Percentiles rank a stretch among this genome's conserved stretches.
phyloP scores from a whole-genome alignment of 2,113 vertebrate species.

The Sarotherodon lohbergeri region DNA sequence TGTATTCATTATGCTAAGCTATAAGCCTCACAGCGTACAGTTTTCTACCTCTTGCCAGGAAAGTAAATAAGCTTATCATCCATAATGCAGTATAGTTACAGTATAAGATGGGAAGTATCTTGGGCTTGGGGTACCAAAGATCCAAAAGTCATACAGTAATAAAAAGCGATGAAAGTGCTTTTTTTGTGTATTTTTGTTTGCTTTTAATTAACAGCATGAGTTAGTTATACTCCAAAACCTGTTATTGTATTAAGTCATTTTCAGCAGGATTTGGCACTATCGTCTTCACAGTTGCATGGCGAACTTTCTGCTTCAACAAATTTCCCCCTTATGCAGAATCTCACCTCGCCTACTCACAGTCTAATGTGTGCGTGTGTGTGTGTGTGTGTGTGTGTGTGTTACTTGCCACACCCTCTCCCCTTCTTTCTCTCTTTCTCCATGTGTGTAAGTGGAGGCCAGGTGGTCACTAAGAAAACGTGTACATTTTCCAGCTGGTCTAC shows the following conservation, averaged over 20 bases:
- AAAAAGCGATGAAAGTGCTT: background rate
- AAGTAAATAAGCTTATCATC: background rate
- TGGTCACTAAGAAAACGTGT: background rate
- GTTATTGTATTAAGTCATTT: background rate
- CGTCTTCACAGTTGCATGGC: background rate
- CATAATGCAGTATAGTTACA: background rate
- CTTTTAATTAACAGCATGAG: background rate
- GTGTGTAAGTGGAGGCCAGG: background rate
- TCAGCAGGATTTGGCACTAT: background rate
- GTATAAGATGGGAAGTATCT: background rate
- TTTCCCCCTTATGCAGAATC: background rate
- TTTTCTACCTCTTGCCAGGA: background rate
- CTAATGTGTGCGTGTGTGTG: background rate
- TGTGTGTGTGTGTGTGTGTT: background rate
- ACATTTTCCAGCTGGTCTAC: slow-evolving; percentile 10
- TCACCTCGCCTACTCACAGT: background rate
- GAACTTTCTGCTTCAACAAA: background rate
- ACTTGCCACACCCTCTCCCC: background rate
- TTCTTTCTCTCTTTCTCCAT: background rate
- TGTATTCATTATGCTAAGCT: background rate
- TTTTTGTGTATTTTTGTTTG: background rate
- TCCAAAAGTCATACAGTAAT: background rate
- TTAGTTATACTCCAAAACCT: background rate
- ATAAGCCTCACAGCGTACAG: background rate
- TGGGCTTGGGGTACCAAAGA: background rate